Base-by-base conservation (phyloP, 1,140 invertebrate genomes). In the Plodia interpunctella region DNA sequence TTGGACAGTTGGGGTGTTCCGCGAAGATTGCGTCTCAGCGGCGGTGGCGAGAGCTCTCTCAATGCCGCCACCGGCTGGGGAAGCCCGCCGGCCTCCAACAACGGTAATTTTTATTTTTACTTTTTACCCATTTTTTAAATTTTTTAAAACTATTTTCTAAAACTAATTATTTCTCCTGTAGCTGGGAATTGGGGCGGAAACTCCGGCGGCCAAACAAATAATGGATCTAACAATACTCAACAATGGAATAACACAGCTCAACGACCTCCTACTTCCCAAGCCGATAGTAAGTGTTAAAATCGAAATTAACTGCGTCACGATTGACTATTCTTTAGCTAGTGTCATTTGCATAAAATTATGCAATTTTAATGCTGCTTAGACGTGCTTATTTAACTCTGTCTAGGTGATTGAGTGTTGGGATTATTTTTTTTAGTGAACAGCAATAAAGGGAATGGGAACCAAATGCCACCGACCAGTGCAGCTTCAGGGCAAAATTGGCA, bases 11-110 rank as follows among this genome's bases (percentile, higher is more conserved):
- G 92, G 93, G 93, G 92, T 35, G 91, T 93, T 17, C 91, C 92
- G 35, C 84, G 72, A 19, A 82, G 90, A 28, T 76, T 94, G 62
- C 91, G 94, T 57, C 88, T 96, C n/a, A 88, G 91, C 49, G 95
- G 95, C 50, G 95, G 95, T 20, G 95, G 95, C 35, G 95, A 96
- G 80, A 95, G 93, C 82, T 95, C 94, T 19, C 91, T 95, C 52
- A 95, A 94, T 78, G 93, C 92, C 68, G 92, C 92, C 56, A 92
- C 93, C 38, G 94, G 93, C 61, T 95, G 94, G 94, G 94, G 93
- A 49, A 92, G 94, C 52, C 92, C 93, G 44, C 93, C 94, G 66
- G 90, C 92, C 59, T 92, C 92, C 63, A 94, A 93, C 76, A 94
- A 93, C 73, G 80, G 83, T 88, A 80, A 76, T 53, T 60, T n/a